Percentiles rank a stretch among this genome's conserved stretches.
Conservation (phyloP, 2,113 vertebrate species). For the Peromyscus polionotus region DNA sequence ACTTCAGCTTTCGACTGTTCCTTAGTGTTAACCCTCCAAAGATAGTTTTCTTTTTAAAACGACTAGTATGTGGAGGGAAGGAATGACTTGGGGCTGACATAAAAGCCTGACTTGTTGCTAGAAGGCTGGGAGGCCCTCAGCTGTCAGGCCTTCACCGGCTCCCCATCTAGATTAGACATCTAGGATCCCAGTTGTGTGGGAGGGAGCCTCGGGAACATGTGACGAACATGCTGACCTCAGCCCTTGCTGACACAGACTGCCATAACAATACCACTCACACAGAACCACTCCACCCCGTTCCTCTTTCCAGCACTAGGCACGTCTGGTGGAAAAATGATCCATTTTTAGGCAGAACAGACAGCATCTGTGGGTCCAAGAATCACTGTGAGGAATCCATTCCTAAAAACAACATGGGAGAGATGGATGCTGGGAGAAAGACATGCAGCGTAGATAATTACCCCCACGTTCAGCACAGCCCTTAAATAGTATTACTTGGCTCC, state of each 20-base stretch:
- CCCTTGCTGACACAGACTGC: conserved; percentile 43
- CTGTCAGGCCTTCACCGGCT: background rate
- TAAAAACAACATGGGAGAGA: conserved; percentile 4
- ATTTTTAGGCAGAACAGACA: background rate
- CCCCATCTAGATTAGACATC: conserved; percentile 36
- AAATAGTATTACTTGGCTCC: background rate
- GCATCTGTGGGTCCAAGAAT: conserved; percentile 37
- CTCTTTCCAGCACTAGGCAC: conserved; percentile 35
- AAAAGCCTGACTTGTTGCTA: background rate
- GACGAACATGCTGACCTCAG: conserved; percentile 47
- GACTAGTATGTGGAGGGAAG: background rate
- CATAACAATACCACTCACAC: conserved; percentile 39
- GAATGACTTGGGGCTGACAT: background rate
- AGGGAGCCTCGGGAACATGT: background rate
- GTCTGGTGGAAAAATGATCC: conserved; percentile 51
- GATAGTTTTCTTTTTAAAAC: background rate
- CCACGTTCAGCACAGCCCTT: background rate
- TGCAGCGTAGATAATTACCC: background rate
- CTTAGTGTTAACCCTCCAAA: conserved; percentile 21
- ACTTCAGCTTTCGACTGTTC: conserved; percentile 14
- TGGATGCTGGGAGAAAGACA: background rate
- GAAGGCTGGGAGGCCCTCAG: accelerated
- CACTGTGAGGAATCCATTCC: background rate
- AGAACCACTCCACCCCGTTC: conserved; percentile 19
- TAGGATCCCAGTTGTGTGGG: background rate